These are phyloP conservation scores for Cheracebus regulus DNA, from an alignment of 2,797 vertebrate species.

Conservation along the genomic window DNA sequence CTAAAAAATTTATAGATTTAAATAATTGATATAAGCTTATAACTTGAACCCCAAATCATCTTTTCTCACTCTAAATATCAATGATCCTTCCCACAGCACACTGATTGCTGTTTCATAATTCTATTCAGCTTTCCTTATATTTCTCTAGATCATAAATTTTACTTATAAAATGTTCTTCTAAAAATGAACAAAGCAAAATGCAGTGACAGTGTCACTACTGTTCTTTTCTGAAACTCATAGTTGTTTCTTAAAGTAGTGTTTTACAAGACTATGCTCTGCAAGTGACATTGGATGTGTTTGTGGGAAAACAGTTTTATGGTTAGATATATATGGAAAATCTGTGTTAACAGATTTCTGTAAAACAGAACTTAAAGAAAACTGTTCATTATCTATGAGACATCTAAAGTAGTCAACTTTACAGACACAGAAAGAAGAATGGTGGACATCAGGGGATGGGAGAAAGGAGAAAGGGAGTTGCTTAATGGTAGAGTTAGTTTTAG, in stretches of 20 bases:
- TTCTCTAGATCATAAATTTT: background rate
- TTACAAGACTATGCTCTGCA: background rate
- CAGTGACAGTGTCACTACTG: background rate
- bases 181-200: background rate
- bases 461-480: rapidly evolving
- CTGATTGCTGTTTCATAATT: background rate
- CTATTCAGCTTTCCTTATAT: background rate
- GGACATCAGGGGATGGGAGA: rapidly evolving
- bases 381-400: background rate
- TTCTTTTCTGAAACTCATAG: background rate
- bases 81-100: background rate
- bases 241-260: background rate
- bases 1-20: background rate
- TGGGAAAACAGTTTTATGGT: background rate
- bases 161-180: background rate
- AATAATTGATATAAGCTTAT: background rate
- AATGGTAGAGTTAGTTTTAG: background rate
- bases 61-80: background rate
- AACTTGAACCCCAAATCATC: background rate
- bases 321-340: background rate
- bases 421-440: background rate
- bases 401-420: background rate
- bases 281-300: background rate
- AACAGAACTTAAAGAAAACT: background rate
- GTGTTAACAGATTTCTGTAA: background rate